Evolutionary conservation across 1,140 invertebrate genomes (phyloP).

Genomic region (Aphaenogaster ashmeadi): DNA sequence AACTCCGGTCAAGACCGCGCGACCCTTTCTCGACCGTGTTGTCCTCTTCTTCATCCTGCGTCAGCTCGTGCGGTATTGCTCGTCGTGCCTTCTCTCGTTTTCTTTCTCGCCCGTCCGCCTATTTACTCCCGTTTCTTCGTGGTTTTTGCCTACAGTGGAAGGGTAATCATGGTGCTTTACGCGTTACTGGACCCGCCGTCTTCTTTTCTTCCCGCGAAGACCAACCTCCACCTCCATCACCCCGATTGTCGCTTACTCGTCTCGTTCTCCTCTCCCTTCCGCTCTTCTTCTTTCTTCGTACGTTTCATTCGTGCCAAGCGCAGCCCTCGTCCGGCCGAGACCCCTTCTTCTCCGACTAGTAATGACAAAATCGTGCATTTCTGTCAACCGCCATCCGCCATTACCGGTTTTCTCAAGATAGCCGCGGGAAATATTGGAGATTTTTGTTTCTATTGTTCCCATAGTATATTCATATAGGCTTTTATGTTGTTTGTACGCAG

Average conservation of each 20-base stretch:
- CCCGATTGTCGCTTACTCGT: conserved; percentile 7
- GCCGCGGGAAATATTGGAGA: conserved; percentile 11
- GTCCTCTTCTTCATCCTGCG: conserved; percentile 61
- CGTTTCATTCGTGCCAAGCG: conserved; percentile 31
- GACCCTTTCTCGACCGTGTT: conserved; percentile 51
- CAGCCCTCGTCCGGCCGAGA: conserved; percentile 31
- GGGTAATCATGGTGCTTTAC: conserved; percentile 61
- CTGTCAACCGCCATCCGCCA: conserved; percentile 56
- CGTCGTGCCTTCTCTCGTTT: conserved; percentile 35
- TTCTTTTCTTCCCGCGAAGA: conserved; percentile 47
- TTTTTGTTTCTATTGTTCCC: conserved; percentile 26
- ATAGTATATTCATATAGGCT: background rate
- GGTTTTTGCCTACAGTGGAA: conserved; percentile 50
- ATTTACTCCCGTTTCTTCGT: conserved; percentile 47
- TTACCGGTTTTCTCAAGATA: conserved; percentile 31
- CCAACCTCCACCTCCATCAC: conserved; percentile 18
- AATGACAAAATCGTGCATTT: conserved; percentile 71
- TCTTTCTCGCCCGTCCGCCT: conserved; percentile 26
- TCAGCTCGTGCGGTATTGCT: conserved; percentile 40
- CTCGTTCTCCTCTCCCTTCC: background rate
- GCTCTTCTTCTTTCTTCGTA: background rate
- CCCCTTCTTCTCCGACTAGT: conserved; percentile 17
- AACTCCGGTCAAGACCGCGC: conserved; percentile 55
- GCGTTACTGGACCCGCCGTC: conserved; percentile 44
- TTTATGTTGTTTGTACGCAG: background rate